These are phyloP conservation scores for Rhincodon typus DNA, from an alignment of 2,797 vertebrate genomes.

Conservation along the genomic window DNA sequence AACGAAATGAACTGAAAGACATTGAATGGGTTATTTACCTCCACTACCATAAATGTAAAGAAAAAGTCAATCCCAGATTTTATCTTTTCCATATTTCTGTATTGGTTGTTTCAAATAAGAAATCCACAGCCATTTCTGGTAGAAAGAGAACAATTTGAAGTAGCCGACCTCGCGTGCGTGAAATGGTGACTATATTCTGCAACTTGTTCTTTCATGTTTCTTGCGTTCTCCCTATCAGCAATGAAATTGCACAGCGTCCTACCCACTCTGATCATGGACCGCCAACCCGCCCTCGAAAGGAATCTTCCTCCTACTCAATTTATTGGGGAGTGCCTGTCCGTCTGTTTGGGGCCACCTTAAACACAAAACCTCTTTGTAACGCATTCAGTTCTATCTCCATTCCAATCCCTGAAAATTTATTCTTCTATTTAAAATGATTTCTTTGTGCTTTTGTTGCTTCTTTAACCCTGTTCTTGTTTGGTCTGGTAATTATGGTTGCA, in stretches of 20 bases:
- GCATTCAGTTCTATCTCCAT: neutral
- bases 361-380: neutral
- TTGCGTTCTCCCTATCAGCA: neutral
- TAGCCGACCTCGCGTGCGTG: neutral
- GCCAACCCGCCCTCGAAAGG: neutral
- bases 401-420: neutral
- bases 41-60: neutral
- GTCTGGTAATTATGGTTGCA: neutral
- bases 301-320: neutral
- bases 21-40: neutral
- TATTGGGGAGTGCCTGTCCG: neutral
- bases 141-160: neutral
- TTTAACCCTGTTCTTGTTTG: neutral
- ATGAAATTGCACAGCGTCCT: neutral
- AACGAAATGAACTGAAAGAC: neutral
- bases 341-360: neutral
- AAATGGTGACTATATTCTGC: neutral
- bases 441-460: neutral
- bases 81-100: neutral
- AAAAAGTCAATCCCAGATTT: neutral
- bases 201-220: neutral
- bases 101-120: neutral
- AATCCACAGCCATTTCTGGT: neutral
- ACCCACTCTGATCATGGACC: neutral
- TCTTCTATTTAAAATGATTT: neutral